Evolutionary conservation across 2,113 vertebrate species (phyloP).

Genomic region (Gallinago media): DNA sequence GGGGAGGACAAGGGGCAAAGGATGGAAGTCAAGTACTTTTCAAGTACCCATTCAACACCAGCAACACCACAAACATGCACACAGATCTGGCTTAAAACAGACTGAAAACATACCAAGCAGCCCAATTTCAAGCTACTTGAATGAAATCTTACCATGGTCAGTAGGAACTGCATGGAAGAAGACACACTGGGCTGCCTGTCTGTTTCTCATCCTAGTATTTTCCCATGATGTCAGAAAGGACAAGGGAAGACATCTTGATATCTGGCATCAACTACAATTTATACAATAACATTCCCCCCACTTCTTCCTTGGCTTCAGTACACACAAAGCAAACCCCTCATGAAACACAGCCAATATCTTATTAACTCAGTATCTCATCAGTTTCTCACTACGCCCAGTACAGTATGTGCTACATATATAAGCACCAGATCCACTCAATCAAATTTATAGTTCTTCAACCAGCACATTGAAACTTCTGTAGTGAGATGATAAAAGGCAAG

Average conservation of each 20-base stretch:
- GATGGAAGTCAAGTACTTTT: background rate
- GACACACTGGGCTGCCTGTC: background rate
- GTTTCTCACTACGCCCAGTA: background rate
- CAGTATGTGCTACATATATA: background rate
- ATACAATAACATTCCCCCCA: background rate
- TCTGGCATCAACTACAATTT: background rate
- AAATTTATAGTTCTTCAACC: background rate
- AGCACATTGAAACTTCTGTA: background rate
- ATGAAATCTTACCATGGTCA: background rate
- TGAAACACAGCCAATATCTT: background rate
- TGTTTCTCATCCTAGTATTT: background rate
- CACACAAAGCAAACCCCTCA: background rate
- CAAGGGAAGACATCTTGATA: background rate
- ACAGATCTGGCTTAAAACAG: background rate
- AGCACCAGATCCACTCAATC: background rate
- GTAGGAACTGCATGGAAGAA: background rate
- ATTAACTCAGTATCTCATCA: background rate
- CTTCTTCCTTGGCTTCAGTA: background rate
- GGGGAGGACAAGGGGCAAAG: background rate
- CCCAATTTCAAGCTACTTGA: background rate
- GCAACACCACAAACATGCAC: accelerated
- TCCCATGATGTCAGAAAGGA: background rate
- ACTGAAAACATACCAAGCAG: background rate
- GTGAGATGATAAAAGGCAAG: background rate
- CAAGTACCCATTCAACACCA: background rate